Percentiles rank a stretch among this genome's conserved stretches.
These are phyloP conservation scores for Prostheceraeus crozeri DNA, from an alignment of 2,888 invertebrate genomes.

Conservation along the genomic window DNA sequence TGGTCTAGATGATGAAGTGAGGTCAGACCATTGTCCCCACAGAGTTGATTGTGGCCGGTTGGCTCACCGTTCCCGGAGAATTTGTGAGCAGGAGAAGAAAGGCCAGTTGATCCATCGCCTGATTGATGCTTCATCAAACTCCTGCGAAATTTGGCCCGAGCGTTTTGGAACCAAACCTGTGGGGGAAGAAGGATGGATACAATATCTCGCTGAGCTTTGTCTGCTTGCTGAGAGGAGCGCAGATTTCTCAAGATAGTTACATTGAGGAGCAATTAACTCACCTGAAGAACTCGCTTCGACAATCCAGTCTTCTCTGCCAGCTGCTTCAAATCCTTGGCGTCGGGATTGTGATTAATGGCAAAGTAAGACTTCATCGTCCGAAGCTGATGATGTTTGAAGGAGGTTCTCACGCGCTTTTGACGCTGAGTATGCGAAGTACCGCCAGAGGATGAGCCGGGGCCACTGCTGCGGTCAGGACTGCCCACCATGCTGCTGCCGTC, in stretches of 20 bases:
- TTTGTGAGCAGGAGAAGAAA: no score
- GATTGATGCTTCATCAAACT: constrained; percentile 33
- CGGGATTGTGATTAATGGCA: constrained; percentile 96
- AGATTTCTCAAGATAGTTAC: background rate
- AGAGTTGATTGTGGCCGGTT: no score
- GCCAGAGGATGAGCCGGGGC: no score
- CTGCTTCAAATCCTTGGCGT: constrained; percentile 95
- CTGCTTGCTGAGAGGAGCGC: background rate
- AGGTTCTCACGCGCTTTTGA: constrained; percentile 91
- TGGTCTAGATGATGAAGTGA: no score
- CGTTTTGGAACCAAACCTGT: constrained; percentile 40
- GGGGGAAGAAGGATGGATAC: background rate
- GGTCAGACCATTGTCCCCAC: no score
- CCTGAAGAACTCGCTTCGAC: constrained; percentile 92
- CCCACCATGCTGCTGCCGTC: no score
- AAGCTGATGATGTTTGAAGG: constrained; percentile 97
- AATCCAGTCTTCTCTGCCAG: constrained; percentile 95
- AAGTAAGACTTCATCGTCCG: constrained; percentile 98
- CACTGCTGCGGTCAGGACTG: no score
- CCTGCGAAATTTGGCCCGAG: constrained; percentile 38
- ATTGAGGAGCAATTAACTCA: constrained; percentile 58
- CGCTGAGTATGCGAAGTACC: constrained; percentile 39
- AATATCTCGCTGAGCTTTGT: constrained; percentile 6
- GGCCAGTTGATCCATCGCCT: no score
- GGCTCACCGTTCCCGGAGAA: no score